Evolutionary conservation across 2,888 invertebrate species (phyloP).

Genomic region (Halictus ligatus): DNA sequence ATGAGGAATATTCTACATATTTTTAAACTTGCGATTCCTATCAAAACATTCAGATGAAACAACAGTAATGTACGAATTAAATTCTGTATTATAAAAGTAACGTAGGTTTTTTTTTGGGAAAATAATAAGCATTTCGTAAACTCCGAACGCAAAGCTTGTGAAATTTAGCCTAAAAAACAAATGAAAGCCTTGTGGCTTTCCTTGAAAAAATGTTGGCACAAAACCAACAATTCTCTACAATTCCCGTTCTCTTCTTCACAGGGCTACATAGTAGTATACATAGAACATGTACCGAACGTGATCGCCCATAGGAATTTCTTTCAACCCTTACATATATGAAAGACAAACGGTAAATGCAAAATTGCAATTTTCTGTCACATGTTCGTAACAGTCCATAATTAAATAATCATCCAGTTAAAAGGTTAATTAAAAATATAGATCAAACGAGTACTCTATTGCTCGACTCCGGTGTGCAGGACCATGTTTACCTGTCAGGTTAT

Average conservation of each 20-base stretch:
- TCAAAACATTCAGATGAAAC: background rate
- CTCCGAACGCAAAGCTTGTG: background rate
- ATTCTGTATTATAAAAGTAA: background rate
- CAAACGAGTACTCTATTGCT: no score
- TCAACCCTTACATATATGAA: background rate
- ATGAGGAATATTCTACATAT: background rate
- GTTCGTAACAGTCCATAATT: no score
- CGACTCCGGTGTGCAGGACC: no score
- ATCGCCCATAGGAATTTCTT: background rate
- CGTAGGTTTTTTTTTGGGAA: background rate
- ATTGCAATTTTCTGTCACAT: background rate
- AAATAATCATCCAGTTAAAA: no score
- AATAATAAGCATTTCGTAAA: background rate
- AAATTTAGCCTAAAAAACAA: background rate
- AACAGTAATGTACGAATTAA: background rate
- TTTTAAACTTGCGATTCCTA: background rate
- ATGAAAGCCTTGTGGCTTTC: conserved; percentile 9
- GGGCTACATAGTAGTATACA: background rate
- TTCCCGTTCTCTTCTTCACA: background rate
- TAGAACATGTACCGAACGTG: background rate
- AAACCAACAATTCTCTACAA: background rate
- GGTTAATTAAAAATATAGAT: no score
- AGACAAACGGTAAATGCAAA: background rate
- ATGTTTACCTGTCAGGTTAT: no score
- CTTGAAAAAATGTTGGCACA: conserved; percentile 15